Base-by-base conservation (phyloP, 53 echinoderm and acorn worm genomes). In the Actinopyga echinites region DNA sequence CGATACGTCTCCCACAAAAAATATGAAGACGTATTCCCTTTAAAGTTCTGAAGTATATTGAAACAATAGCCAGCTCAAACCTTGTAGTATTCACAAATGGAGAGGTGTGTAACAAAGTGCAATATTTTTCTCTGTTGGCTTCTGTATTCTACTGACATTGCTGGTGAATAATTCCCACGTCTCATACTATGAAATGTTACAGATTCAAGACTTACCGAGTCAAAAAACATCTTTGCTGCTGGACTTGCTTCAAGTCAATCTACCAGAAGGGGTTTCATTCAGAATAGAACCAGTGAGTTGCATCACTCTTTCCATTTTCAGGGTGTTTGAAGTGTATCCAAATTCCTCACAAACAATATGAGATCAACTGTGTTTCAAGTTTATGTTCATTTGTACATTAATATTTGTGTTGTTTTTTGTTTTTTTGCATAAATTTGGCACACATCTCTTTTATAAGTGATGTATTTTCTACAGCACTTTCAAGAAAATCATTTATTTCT, bases 131-230 rank as follows among this genome's bases (percentile, higher is more conserved):
- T 67, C 36, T 67, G 5, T 60, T 60, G 61, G n/a, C 22, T 38
- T 22, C 40, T n/a, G n/a, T n/a, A n/a, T n/a, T 63, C 9, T 15
- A 1, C 32, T 32, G 32, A 30, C 29, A 63, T 24, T 23, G 2
- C 10, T 20, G 15, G n/a, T 63, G 64, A 63, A 29, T 32, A 63
- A 11, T 29, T 0, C 29, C n/a, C 32, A 10, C 8, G 11, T 12
- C 32, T 45, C 15, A 19, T 42, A 12, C 0, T 74, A 15, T 45
- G 32, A 45, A 4, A 40, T 28, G 64, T 9, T 32, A 4, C 30
- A 95, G 96, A 78, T 95, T 38, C 91, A 96, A 87, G 93, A 96
- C 69, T 74, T 96, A 45, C 85, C 89, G 60, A 79, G 87, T 24
- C 89, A 85, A 5, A 83, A 77, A 67, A 91, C 93, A 17, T 86